Conservation (phyloP, 1,140 invertebrate genomes). For the Samia ricini region DNA sequence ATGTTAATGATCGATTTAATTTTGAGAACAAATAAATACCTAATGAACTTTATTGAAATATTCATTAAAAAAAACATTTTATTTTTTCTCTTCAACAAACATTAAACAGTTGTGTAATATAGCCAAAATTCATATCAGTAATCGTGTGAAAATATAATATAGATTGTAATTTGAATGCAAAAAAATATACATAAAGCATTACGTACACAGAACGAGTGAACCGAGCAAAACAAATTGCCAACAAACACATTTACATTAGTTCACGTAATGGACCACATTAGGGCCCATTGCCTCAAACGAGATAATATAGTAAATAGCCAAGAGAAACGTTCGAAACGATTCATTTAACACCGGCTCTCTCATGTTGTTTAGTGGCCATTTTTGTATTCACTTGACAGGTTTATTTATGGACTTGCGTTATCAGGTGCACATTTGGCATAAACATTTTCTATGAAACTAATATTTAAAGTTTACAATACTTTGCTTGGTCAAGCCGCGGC, state of each 20-base stretch:
- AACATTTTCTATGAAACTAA: not conserved
- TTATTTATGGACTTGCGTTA: not conserved
- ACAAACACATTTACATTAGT: conserved; percentile 64
- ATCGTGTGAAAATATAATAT: too few species aligned
- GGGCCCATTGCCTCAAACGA: conserved; percentile 45
- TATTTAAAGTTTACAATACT: not conserved
- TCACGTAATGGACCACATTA: conserved; percentile 59
- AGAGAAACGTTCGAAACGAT: conserved; percentile 6
- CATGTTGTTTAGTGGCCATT: conserved; percentile 6
- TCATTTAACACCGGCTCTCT: conserved; percentile 8
- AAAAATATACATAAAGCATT: not conserved
- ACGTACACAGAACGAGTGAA: not conserved
- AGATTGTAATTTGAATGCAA: not conserved
- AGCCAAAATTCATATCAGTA: too few species aligned
- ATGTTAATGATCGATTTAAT: too few species aligned
- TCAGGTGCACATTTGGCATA: not conserved
- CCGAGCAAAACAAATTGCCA: conserved; percentile 38
- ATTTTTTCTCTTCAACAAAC: too few species aligned
- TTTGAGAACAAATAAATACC: too few species aligned
- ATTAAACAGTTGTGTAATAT: too few species aligned
- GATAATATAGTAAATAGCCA: conserved; percentile 47
- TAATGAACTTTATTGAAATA: too few species aligned
- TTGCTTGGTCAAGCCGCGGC: too few species aligned
- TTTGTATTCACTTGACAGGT: conserved; percentile 5
- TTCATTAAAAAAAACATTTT: too few species aligned